Percentiles rank a stretch among this genome's conserved stretches.
These are phyloP conservation scores for Hypsibius dujardini DNA, from an alignment of 1,140 invertebrate species.

Conservation along the genomic window DNA sequence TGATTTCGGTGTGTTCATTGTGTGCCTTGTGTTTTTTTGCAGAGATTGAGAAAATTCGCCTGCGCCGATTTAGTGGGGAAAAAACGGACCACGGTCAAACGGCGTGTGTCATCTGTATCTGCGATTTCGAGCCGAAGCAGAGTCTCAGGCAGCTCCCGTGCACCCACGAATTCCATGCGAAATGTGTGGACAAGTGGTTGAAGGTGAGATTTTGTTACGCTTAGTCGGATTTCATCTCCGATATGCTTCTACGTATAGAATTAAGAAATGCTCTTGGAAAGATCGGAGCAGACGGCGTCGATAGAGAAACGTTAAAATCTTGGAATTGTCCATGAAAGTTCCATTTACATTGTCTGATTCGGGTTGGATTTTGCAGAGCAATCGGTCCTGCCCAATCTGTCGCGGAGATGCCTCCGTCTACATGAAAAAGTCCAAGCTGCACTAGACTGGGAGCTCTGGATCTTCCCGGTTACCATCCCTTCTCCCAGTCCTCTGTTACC, in stretches of 20 bases:
- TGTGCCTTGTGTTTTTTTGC: constrained; percentile 14
- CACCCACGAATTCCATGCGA: constrained; percentile 83
- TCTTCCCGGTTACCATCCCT: too few species aligned
- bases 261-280: too few species aligned
- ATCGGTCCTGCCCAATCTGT: constrained; percentile 86
- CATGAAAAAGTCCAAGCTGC: too few species aligned
- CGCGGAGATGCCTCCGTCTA: constrained; percentile 51
- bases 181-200: constrained; percentile 92
- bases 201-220: constrained; percentile 47
- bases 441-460: too few species aligned
- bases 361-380: constrained; percentile 51
- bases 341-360: constrained; percentile 1
- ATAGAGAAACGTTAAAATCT: too few species aligned
- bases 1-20: too few species aligned
- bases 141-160: constrained; percentile 72
- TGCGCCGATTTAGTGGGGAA: constrained; percentile 50
- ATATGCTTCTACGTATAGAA: too few species aligned
- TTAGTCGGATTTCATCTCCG: neutral
- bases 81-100: constrained; percentile 67
- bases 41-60: constrained; percentile 75
- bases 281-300: too few species aligned
- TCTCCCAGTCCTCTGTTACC: too few species aligned
- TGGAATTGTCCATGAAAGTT: neutral
- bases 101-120: constrained; percentile 80
- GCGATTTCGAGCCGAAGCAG: constrained; percentile 78